phyloP scores from a whole-genome alignment of 1,140 invertebrate genomes.

The Drosophila simulans region DNA sequence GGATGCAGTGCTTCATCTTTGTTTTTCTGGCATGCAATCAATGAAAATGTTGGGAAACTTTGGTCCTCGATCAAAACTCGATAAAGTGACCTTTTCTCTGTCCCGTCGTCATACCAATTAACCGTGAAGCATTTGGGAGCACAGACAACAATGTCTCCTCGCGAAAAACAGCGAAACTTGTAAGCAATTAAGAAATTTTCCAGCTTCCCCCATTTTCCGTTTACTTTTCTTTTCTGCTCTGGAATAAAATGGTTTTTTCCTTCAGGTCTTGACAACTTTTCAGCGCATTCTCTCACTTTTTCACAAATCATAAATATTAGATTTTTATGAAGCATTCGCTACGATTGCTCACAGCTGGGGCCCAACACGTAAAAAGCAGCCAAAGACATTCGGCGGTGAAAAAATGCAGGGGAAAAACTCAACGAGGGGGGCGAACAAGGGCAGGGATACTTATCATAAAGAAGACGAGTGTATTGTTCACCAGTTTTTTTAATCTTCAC shows the following conservation, averaged over 20 bases:
- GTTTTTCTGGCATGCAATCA: neutral
- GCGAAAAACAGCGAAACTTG: constrained; percentile 38
- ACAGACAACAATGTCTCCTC: constrained; percentile 31
- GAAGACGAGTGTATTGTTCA: constrained; percentile 21
- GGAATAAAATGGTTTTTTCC: neutral
- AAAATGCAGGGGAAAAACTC: neutral
- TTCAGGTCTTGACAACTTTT: neutral
- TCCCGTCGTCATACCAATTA: constrained; percentile 62
- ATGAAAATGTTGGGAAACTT: constrained; percentile 7
- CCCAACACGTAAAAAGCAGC: constrained; percentile 43
- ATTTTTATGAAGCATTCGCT: constrained; percentile 54
- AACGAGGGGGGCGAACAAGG: neutral
- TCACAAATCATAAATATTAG: constrained; percentile 62
- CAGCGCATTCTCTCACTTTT: neutral
- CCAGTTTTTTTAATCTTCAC: constrained; percentile 25
- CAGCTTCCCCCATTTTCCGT: neutral
- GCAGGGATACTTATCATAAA: constrained; percentile 26
- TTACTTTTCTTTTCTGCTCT: neutral
- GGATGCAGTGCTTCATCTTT: constrained; percentile 2
- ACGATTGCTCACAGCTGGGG: constrained; percentile 48
- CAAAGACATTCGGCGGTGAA: constrained; percentile 27
- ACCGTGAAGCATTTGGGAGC: constrained; percentile 44
- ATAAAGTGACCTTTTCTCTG: constrained; percentile 70
- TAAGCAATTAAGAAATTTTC: constrained; percentile 66
- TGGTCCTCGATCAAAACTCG: constrained; percentile 62